Base-by-base conservation (phyloP, 2,888 invertebrate species). In the Mechanitis mazaeus region DNA sequence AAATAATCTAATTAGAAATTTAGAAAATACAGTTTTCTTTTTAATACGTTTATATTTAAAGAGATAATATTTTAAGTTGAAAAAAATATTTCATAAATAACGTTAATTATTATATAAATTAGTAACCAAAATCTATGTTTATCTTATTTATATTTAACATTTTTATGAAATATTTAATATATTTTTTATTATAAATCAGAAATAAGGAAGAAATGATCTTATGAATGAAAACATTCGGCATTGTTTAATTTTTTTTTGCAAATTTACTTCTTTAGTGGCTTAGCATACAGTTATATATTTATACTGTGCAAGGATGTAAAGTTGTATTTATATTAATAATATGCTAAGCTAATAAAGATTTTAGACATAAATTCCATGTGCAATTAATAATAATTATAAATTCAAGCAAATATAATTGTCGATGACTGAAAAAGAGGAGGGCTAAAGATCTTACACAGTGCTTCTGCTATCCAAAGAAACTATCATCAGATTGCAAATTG, bases 391-490 rank as follows among this genome's bases (percentile, higher is more conserved):
- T 60, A 59, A 55, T 64, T 74, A 72, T 65, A 65, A 70, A 75
- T 71, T 78, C 78, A 81, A 81, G 78, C 72, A 74, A 73, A 64
- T 45, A 28, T 45, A 35, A 12, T 20, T 61, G 71, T 73, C 72
- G 67, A 63, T 66, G 54, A 62, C 55, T 66, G 64, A 63, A 64
- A 20, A 64, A 62, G 61, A 66, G 64, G 64, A 68, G 64, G 65
- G 78, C 80, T 69, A 77, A 78, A 79, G 80, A 78, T 76, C 84
- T 85, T 85, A 84, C 82, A 78, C 81, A 79, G 81, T 78, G 74
- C 77, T 85, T 83, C 80, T 80, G 78, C 81, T 77, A 82, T 84
- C 81, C 83, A 85, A 83, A 83, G 77, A 81, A 81, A 75, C 74
- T 76, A 80, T 79, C 78, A 79, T 83, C 81, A 81, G 81, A 82